These are phyloP conservation scores for Hemiprocne comata DNA, from an alignment of 2,113 vertebrate genomes.

Conservation along the genomic window DNA sequence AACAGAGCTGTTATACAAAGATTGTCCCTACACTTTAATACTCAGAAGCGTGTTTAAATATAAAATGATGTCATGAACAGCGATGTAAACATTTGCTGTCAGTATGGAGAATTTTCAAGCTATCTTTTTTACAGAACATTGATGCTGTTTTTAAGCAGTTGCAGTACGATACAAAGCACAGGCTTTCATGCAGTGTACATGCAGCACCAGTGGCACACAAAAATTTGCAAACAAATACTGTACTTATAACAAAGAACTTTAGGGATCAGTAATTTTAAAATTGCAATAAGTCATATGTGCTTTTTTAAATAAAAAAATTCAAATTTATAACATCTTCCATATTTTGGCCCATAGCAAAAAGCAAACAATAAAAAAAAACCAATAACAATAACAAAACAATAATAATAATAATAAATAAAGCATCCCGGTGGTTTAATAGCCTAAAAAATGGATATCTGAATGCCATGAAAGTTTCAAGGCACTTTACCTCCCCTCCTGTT, in stretches of 20 bases:
- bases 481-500: not conserved
- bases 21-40: not conserved
- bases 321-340: not conserved
- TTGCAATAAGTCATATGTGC: not conserved
- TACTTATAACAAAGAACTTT: not conserved
- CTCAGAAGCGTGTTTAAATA: constrained; percentile 19
- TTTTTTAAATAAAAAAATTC: not conserved
- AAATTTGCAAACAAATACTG: not conserved
- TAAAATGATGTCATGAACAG: not conserved
- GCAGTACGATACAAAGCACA: not conserved
- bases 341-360: not conserved
- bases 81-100: not conserved
- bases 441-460: not conserved
- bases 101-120: not conserved
- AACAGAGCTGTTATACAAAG: constrained; percentile 50
- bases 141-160: not conserved
- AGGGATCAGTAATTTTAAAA: not conserved
- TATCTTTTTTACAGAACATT: not conserved
- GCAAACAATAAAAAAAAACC: too few relatives aligned
- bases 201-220: not conserved
- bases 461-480: not conserved
- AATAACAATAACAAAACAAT: too few relatives aligned
- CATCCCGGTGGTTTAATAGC: not conserved
- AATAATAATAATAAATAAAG: too few relatives aligned
- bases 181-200: not conserved